A percentile compares a stretch with the other conserved stretches of the same genome.
Evolutionary conservation across 2,888 invertebrate species (phyloP).

Genomic region (Diogma glabrata): DNA sequence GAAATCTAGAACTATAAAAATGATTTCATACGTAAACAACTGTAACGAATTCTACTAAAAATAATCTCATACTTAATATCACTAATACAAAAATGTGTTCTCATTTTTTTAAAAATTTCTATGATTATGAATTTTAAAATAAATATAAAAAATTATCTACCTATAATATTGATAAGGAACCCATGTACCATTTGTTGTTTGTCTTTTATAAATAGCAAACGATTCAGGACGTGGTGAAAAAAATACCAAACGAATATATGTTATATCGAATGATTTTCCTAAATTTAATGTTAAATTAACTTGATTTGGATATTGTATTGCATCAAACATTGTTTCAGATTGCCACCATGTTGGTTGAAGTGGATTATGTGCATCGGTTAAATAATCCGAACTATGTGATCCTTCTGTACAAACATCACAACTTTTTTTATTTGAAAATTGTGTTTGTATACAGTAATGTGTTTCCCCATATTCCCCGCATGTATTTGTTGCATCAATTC

Average conservation of each 20-base stretch:
- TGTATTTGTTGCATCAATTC: conserved; percentile 90
- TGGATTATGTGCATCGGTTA: conserved; percentile 87
- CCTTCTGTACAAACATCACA: conserved; percentile 61
- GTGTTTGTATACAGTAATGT: conserved; percentile 88
- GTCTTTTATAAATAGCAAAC: conserved; percentile 88
- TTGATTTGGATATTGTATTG: conserved; percentile 78
- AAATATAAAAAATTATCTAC: too few relatives aligned
- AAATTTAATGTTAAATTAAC: conserved; percentile 87
- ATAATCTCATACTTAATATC: too few relatives aligned
- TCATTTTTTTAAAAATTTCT: too few relatives aligned
- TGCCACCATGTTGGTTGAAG: conserved; percentile 96
- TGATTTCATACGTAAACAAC: too few relatives aligned
- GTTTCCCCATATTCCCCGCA: conserved; percentile 74
- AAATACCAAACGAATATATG: conserved; percentile 88
- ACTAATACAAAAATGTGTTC: too few relatives aligned
- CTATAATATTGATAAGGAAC: conserved; percentile 85
- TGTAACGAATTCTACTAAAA: too few relatives aligned
- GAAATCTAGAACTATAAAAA: too few relatives aligned
- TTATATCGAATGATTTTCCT: conserved; percentile 93
- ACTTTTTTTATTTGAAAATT: conserved; percentile 60
- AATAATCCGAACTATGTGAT: conserved; percentile 58
- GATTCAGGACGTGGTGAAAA: conserved; percentile 95
- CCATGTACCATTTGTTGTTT: conserved; percentile 67
- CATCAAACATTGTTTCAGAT: conserved; percentile 94
- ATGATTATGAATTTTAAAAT: too few relatives aligned